Conservation (phyloP, 1,140 invertebrate species). For the Gonioctena quinquepunctata region DNA sequence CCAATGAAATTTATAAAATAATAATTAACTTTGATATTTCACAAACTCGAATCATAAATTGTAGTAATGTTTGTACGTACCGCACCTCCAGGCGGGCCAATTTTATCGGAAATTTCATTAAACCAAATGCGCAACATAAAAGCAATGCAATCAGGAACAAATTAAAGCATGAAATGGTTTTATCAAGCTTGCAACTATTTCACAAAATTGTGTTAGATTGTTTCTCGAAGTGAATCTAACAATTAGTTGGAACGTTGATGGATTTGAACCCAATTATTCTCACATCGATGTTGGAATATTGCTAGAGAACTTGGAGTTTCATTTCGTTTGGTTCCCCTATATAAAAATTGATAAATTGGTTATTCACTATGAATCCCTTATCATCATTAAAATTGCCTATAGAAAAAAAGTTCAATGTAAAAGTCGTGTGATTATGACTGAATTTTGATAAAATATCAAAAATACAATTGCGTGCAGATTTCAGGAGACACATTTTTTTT, state of each 20-base stretch:
- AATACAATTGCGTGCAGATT: too few species aligned
- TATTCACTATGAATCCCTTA: too few species aligned
- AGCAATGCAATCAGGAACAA: neutral
- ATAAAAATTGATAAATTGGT: too few species aligned
- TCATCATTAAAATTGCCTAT: too few species aligned
- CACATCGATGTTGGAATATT: too few species aligned
- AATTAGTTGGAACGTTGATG: neutral
- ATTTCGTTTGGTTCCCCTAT: too few species aligned
- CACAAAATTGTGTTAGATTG: neutral
- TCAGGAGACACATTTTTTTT: too few species aligned
- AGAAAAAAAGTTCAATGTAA: too few species aligned
- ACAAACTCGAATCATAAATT: too few species aligned
- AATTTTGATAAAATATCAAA: too few species aligned
- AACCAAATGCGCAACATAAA: neutral
- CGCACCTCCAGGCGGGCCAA: neutral
- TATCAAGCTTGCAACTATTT: neutral
- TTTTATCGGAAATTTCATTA: neutral
- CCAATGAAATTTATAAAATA: neutral
- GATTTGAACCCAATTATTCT: neutral
- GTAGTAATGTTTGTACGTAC: neutral
- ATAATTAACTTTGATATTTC: neutral
- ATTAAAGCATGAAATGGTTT: neutral
- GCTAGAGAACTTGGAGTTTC: too few species aligned
- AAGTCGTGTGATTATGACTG: too few species aligned
- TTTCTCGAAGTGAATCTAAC: neutral